Base-by-base conservation (phyloP, 2,888 invertebrate genomes). In the Drosophila neonasuta region DNA sequence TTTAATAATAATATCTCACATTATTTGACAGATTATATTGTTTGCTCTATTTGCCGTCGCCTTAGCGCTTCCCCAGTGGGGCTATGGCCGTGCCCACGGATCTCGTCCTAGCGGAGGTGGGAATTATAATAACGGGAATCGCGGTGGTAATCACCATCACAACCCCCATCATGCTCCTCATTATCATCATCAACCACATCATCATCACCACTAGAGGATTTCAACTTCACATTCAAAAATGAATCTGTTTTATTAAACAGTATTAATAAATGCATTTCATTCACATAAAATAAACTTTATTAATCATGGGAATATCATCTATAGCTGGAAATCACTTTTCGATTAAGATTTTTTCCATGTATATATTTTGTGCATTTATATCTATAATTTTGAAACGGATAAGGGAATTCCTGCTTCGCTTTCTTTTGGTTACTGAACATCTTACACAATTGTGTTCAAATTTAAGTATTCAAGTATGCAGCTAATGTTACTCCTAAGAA, bases 31-130 rank as follows among this genome's bases (percentile, higher is more conserved):
- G 82, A 55, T 79, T 10, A 46, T 82, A 8, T 17, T 80, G 5
- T 65, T 72, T 24, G 57, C 64, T 10, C 13, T 80, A 48, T 45
- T 80, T 32, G 72, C 66, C 24, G 45, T 64, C 44, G 52, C 68
- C 17, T 15, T 81, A 39, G 79, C 82, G 6, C n/a, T 58, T 17
- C 79, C 79, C 0, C 54, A 68, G 48, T 64, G 39, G 39, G 24
- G 24, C 24, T 24, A 24, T 13, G 62, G 63, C 0, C 42, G 41
- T 44, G 60, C 58, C 5, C 34, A 67, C 30, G 20, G 44, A 34
- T 6, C 57, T 13, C 29, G 39, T 11, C 36, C 9, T 11, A 52
- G 59, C 24, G 68, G 71, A 5, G 58, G 68, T 10, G 57, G 66
- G 9, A n/a, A 39, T 11, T 17, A 34, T n/a, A 15, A 45, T 1